These are phyloP conservation scores for Heliocidaris erythrogramma DNA, from an alignment of 35 echinoderm and acorn worm genomes.

Conservation along the genomic window DNA sequence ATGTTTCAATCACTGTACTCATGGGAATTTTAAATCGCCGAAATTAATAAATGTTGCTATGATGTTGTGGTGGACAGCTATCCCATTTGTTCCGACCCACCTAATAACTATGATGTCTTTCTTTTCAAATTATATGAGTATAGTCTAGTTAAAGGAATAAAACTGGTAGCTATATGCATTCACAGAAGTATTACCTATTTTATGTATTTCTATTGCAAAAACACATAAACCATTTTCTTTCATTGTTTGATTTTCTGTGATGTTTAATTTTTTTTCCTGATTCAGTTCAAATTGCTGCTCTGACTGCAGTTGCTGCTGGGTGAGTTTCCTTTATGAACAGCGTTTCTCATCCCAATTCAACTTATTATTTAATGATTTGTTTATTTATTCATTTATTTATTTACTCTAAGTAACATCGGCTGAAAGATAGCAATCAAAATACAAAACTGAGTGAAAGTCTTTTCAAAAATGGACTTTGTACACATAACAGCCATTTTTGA, in stretches of 20 bases:
- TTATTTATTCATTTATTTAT: background rate
- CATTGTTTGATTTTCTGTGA: background rate
- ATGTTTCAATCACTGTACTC: too few relatives aligned
- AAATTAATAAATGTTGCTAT: too few relatives aligned
- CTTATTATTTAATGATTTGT: background rate
- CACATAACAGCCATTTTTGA: background rate
- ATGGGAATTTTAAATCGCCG: too few relatives aligned
- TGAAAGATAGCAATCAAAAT: background rate
- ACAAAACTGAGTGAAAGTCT: background rate
- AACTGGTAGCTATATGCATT: background rate
- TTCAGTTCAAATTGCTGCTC: slow-evolving; percentile 31
- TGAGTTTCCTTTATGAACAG: background rate
- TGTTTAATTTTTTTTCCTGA: background rate
- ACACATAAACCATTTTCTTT: background rate
- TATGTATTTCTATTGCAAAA: background rate
- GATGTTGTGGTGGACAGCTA: too few relatives aligned
- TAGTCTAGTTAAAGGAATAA: too few relatives aligned
- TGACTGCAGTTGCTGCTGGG: slow-evolving; percentile 36
- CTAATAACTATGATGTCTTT: too few relatives aligned
- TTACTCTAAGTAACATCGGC: background rate
- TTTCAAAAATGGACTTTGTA: background rate
- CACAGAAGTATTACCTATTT: background rate
- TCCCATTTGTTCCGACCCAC: too few relatives aligned
- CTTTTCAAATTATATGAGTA: too few relatives aligned
- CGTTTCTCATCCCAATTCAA: background rate